These are phyloP conservation scores for Eupsilia transversa DNA, from an alignment of 2,888 invertebrate species.

Conservation along the genomic window DNA sequence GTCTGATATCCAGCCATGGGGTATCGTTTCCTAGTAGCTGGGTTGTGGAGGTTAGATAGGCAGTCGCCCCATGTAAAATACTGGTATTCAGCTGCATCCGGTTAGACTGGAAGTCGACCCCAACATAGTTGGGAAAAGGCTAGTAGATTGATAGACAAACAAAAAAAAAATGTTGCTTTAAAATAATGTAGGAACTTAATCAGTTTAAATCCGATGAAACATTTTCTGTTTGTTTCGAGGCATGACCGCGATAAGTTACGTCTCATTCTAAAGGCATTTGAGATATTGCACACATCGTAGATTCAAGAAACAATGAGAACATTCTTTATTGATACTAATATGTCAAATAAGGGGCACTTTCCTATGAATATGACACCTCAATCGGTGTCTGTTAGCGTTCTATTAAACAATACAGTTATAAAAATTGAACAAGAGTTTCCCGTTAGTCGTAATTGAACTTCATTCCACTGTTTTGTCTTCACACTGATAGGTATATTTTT, in stretches of 20 bases:
- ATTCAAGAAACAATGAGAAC: slow-evolving; percentile 11
- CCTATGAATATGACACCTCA: slow-evolving; percentile 4
- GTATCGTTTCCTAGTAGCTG: too few species aligned
- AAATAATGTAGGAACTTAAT: background rate
- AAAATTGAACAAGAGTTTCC: slow-evolving; percentile 36
- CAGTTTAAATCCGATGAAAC: background rate
- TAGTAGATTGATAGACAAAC: too few species aligned
- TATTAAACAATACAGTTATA: slow-evolving; percentile 54
- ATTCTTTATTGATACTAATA: slow-evolving; percentile 51
- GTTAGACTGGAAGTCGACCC: too few species aligned
- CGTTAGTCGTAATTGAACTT: slow-evolving; percentile 45
- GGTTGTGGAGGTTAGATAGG: too few species aligned
- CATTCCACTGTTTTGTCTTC: slow-evolving; percentile 28
- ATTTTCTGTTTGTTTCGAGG: background rate
- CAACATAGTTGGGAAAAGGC: too few species aligned
- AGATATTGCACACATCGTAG: background rate
- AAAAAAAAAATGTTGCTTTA: background rate
- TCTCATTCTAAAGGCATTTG: background rate
- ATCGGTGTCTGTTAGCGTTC: slow-evolving; percentile 53
- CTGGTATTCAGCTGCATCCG: too few species aligned
- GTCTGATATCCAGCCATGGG: too few species aligned
- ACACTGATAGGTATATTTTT: background rate
- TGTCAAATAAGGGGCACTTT: slow-evolving; percentile 40
- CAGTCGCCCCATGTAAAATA: too few species aligned
- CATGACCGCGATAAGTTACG: background rate